Evolutionary conservation across 2,888 invertebrate species (phyloP), one percentile per base, ranked within the genome.

Genomic region (Diploptera punctata): DNA sequence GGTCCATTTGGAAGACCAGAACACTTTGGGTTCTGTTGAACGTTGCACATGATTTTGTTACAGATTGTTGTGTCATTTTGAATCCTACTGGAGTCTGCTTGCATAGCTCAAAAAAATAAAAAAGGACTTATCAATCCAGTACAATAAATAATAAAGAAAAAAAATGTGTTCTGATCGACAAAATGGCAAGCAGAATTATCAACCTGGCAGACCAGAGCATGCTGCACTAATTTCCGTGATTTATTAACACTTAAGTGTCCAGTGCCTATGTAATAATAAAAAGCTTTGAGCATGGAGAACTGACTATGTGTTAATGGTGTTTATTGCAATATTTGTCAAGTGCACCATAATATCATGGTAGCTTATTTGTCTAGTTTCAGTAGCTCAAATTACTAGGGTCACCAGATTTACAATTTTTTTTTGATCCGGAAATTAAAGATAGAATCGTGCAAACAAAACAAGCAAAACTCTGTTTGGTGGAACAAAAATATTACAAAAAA

Each of bases 211-310:
- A 19, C 19, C 18, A 18, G 29, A 57, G n/a, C 31, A n/a, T 57
- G 29, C 26, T 69, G 69, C 69, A 69, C 69, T 68, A 69, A 33
- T 24, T 69, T 69, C 44, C 29, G 60, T 69, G 69, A 62, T 70
- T 60, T 47, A 62, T 70, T 68, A 68, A 61, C 68, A 68, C 57
- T 67, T 72, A 67, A 68, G 44, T 72, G 68, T 68, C 68, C 72
- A 72, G 72, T 72, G 72, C 72, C 72, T 72, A 70, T 70, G 70
- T 70, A 72, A 72, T 19, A 72, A 43, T 71, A 26, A 68, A 60
- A 67, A 19, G 71, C 71, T 71, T 71, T 21, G 19, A 43, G 19
- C 65, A 33, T 10, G 43, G 33, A 29, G 61, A 57, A 33, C 26
- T 61, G 43, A 47, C n/a, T 70, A 62, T 70, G 24, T 70, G 70